Evolutionary conservation across 2,888 invertebrate genomes (phyloP).

Genomic region (Therioaphis trifolii): DNA sequence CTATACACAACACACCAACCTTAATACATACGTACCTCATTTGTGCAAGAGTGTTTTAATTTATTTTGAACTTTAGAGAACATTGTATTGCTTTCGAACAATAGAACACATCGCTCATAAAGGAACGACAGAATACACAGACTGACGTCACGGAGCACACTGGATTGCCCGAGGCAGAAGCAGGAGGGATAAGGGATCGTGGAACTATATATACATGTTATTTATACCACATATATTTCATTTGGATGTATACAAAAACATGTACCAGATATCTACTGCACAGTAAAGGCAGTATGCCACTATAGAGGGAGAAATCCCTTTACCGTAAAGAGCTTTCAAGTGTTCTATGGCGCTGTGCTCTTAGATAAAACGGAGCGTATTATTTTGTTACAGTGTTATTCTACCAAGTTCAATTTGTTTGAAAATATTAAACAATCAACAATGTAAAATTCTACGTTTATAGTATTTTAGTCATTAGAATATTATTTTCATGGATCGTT

Average conservation of each 20-base stretch:
- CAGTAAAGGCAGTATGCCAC: slow-evolving; percentile 49
- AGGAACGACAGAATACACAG: not conserved
- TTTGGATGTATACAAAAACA: not conserved
- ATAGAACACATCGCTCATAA: not conserved
- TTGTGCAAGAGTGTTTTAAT: not conserved
- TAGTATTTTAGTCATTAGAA: too few relatives aligned
- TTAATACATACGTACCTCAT: not conserved
- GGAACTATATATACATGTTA: slow-evolving; percentile 38
- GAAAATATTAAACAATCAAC: too few relatives aligned
- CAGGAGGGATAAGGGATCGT: slow-evolving; percentile 46
- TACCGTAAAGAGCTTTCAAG: not conserved
- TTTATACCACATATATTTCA: slow-evolving; percentile 47
- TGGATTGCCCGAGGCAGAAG: slow-evolving; percentile 24
- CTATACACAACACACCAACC: slow-evolving; percentile 6
- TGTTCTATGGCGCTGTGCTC: too few relatives aligned
- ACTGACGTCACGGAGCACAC: slow-evolving; percentile 38
- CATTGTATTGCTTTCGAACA: not conserved
- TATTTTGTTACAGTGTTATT: too few relatives aligned
- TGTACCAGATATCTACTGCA: too few relatives aligned
- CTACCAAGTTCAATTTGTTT: too few relatives aligned
- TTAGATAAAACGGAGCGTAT: too few relatives aligned
- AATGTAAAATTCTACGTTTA: too few relatives aligned
- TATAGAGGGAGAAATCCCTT: slow-evolving; percentile 54
- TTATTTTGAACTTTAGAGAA: slow-evolving; percentile 12
- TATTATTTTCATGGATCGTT: too few relatives aligned